Conservation (phyloP, 2,888 invertebrate species). For the Tenthredo mesomela region DNA sequence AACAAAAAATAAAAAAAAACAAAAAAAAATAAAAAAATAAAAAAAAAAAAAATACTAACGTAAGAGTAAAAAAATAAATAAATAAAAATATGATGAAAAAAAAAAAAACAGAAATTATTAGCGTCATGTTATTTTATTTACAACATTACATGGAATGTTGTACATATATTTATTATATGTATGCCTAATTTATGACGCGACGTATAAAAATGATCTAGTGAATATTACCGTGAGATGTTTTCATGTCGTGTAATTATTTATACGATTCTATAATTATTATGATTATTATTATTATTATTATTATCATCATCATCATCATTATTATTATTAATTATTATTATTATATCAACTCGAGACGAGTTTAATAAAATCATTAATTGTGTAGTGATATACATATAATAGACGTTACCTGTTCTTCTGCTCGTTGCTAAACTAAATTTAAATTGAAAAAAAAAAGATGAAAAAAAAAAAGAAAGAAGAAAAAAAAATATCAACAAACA, state of each 20-base stretch:
- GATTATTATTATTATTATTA: background rate
- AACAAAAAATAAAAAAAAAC: background rate
- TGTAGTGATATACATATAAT: background rate
- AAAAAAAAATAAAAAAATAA: background rate
- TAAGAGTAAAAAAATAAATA: background rate
- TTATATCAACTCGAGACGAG: background rate
- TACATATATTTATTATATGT: no score
- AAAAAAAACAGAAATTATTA: background rate
- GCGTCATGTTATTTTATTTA: background rate
- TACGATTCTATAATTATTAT: background rate
- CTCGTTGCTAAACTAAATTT: conserved; percentile 24
- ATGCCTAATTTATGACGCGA: background rate
- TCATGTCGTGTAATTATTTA: conserved; percentile 39
- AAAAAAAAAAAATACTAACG: background rate
- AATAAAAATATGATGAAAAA: background rate
- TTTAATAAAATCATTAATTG: conserved; percentile 38
- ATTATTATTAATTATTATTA: background rate
- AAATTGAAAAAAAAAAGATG: background rate
- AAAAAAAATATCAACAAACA: background rate
- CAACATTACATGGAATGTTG: background rate
- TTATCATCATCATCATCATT: background rate
- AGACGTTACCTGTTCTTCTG: conserved; percentile 42
- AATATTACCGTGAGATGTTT: conserved; percentile 18
- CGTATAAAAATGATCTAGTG: conserved; percentile 4
- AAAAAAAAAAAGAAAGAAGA: background rate